Evolutionary conservation across 2,888 invertebrate genomes (phyloP), one percentile per base, ranked within the genome.

Genomic region (Drosophila formosana): DNA sequence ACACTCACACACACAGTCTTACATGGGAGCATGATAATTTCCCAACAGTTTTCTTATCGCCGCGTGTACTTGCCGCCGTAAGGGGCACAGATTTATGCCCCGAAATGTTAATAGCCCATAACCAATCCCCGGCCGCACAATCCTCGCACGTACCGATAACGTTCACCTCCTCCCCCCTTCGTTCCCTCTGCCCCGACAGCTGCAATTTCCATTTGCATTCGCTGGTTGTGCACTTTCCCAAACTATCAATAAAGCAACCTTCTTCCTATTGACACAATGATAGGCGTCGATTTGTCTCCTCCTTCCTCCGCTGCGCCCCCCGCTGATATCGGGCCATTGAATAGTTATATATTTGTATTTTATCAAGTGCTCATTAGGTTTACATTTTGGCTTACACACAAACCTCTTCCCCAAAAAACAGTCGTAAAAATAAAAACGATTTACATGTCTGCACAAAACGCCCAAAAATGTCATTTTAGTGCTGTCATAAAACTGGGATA

Each of bases 31-130:
- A 46, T 39, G 45, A 65, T 51, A 65, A 45, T 51, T 74, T 76
- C 61, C 56, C 57, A 65, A 58, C 67, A 60, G 72, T 63, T 41
- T 37, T 41, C 60, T 76, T 78, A 78, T 75, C 78, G 52, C 34
- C 32, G 47, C 46, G 13, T 41, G 43, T 65, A 67, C 47, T 58
- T 77, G 77, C 77, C 57, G 62, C 66, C 26, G 64, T 55, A 55
- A 62, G 72, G 72, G 74, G 69, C 83, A 68, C 71, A 73, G 83
- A 83, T 88, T 88, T 80, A 70, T 86, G 86, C 78, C 73, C 76
- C 84, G 0, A 75, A 81, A 83, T 81, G 72, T 78, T 80, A 89
- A 85, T 87, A 75, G 71, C 69, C 84, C 89, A 81, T 87, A 89
- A 87, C 89, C 89, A 81, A 85, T 89, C 87, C 89, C 70, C 75